Evolutionary conservation across 2,113 vertebrate genomes (phyloP), one percentile per base, ranked within the genome.

Genomic region (Cygnus buccinator): DNA sequence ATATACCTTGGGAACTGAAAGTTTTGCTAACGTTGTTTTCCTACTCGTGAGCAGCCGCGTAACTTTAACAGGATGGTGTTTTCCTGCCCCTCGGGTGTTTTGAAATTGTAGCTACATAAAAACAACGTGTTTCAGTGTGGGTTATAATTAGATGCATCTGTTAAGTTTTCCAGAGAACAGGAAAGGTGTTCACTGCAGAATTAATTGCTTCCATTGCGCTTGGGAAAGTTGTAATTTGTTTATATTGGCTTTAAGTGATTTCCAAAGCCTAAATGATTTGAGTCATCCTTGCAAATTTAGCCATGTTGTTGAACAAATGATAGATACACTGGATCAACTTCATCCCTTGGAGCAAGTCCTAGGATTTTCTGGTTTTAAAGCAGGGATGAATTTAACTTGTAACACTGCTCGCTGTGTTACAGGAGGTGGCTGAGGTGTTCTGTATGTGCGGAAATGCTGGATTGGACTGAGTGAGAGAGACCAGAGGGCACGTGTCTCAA

Each of bases 341-440:
- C 19, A 75, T 62, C 61, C 71, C 43, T 86, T 72, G 43, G 35
- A 65, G 88, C 73, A 68, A 65, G 55, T 86, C 5, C 43, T 77
- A 74, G 68, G 43, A 46, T 87, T 91, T 94, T 84, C 61, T 89
- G 65, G 3, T 92, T 94, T 81, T 92, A 78, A 88, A 92, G 46
- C 4, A 0, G 20, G 25, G 35, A 13, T 72, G 70, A 90, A 54
- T 39, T 35, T 73, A 21, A 39, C 19, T 77, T 65, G 9, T 61
- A 43, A 76, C 68, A 41, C 54, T 87, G 44, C 14, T 66, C 76
- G 29, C 31, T 88, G 22, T 57, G 80, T 84, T 85, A 55, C 35
- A 28, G 76, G 59, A 77, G 81, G 58, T n/a, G 18, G 3, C 48
- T 57, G 85, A 66, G 55, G 31, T 59, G 70, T 82, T 89, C 55